Conservation (phyloP, 92 coral and sea anemone species). For the Epizoanthus scotinus region DNA sequence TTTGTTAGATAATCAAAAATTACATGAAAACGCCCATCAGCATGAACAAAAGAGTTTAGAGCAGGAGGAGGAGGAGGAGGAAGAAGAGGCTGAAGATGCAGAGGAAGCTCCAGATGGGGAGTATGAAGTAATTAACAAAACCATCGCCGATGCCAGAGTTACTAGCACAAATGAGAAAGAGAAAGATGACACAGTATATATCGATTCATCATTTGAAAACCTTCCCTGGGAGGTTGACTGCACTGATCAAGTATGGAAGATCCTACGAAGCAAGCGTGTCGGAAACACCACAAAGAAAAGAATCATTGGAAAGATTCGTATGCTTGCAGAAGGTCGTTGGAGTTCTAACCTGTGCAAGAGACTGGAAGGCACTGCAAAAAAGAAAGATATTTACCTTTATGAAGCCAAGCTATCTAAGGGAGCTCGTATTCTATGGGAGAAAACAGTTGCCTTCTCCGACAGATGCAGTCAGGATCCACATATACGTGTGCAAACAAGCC, state of each 20-base stretch:
- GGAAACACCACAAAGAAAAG: conserved; percentile 43
- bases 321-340: conserved; percentile 95
- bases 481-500: conserved; percentile 45
- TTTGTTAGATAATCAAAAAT: conserved; percentile 10
- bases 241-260: conserved; percentile 87
- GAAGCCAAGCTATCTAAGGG: conserved; percentile 76
- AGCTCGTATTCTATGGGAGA: conserved; percentile 89
- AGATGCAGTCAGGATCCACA: conserved; percentile 81
- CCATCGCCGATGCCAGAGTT: not conserved
- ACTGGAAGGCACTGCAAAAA: conserved; percentile 78
- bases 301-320: conserved; percentile 68
- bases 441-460: conserved; percentile 88
- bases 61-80: conserved; percentile 29
- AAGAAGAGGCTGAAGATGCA: conserved; percentile 29
- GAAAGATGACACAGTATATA: conserved; percentile 43
- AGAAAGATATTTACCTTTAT: conserved; percentile 64
- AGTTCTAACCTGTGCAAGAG: conserved; percentile 68
- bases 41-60: not conserved
- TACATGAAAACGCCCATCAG: not conserved
- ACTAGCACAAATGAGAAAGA: conserved; percentile 21
- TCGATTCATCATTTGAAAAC: conserved; percentile 71
- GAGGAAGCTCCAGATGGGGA: conserved; percentile 24
- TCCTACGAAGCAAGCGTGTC: conserved; percentile 63
- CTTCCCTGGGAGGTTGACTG: conserved; percentile 97
- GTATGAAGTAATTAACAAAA: not conserved